Evolutionary conservation across 2,888 invertebrate species (phyloP), one percentile per base, ranked within the genome.

Genomic region (Leucophenga montana): DNA sequence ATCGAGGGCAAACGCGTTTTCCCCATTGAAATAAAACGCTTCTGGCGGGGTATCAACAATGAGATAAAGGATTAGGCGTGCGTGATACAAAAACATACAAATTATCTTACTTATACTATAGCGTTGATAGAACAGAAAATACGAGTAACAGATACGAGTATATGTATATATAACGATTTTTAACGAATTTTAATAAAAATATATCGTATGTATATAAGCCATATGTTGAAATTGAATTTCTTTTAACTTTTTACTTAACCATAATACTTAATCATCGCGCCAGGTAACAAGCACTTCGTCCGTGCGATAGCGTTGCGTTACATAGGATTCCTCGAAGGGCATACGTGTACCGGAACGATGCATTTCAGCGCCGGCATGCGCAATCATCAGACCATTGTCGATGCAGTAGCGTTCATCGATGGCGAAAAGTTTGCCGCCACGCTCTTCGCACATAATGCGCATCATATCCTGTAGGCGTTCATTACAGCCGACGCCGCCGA

Each of bases 321-420:
- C 93, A 20, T 93, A 94, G 1, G 97, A 93, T 65, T 98, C 94
- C 48, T 92, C 91, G 90, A 97, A 93, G 1, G 92, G 91, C 89
- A 96, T 97, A 66, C 90, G 89, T 0, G 92, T 91, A 0, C 96
- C 95, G 1, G 94, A 91, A 56, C 90, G 90, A 84, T 92, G 95
- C 90, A 98, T 97, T 81, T 97, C 92, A 18, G 94, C 92, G 0
- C 99, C 99, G 0, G 99, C 98, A 85, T 98, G 96, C 0, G 99
- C 99, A 78, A 99, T 99, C 99, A 99, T 99, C 0, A 98, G 95
- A 0, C 99, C 99, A 89, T 99, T 99, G 89, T 99, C 99, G 78
- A 99, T 99, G 88, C 99, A 99, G 90, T 97, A 98, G 69, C 99
- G 91, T 89, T 99, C 98, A 89, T 99, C 99, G 0, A 97, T 99